These are phyloP conservation scores for Clostera curtula DNA, from an alignment of 2,888 invertebrate genomes.

Conservation along the genomic window DNA sequence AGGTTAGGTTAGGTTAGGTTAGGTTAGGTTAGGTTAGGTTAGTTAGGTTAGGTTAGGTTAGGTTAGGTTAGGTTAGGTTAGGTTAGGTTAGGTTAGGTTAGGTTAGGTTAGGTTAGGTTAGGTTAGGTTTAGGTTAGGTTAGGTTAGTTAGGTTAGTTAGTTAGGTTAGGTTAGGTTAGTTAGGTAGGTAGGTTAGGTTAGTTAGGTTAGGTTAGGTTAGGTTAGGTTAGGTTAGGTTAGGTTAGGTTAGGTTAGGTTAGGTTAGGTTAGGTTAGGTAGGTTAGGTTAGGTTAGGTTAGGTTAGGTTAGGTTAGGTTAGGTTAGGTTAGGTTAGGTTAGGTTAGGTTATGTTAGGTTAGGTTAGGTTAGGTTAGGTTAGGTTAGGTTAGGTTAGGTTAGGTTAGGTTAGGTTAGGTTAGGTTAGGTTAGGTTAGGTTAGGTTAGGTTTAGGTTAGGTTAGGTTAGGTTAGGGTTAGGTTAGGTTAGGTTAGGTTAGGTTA, in stretches of 20 bases:
- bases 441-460: too few species aligned
- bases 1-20: conserved; percentile 10
- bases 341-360: too few species aligned
- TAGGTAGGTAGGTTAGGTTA: conserved; percentile 7
- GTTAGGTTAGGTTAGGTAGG: too few species aligned
- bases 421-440: conserved; percentile 7
- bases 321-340: too few species aligned
- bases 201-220: conserved; percentile 8
- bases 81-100: conserved; percentile 10
- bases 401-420: conserved; percentile 8
- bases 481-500: conserved; percentile 6
- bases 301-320: conserved; percentile 4
- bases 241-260: conserved; percentile 9
- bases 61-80: conserved; percentile 10
- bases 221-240: conserved; percentile 8
- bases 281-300: conserved; percentile 8
- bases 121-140: too few species aligned
- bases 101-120: conserved; percentile 10
- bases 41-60: conserved; percentile 7
- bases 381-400: conserved; percentile 8
- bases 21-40: conserved; percentile 10
- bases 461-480: too few species aligned
- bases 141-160: too few species aligned
- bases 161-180: conserved; percentile 9
- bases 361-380: conserved; percentile 9